Conservation (phyloP, 2,888 invertebrate species). For the Dryobota labecula region DNA sequence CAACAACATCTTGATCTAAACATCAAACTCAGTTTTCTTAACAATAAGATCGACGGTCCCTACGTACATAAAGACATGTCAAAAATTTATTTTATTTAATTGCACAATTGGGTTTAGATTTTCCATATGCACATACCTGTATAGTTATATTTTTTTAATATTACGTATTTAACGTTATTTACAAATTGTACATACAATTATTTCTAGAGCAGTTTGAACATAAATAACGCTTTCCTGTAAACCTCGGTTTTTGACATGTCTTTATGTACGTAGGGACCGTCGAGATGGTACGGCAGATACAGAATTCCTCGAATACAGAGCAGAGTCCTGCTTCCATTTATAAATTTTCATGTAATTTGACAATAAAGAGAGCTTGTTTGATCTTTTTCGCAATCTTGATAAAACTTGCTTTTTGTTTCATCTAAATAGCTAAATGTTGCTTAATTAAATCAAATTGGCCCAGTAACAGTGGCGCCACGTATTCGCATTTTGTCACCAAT, state of each 20-base stretch:
- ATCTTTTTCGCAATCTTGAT: slow-evolving; percentile 1
- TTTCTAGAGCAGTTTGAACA: no score
- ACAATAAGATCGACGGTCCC: no score
- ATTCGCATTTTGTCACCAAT: slow-evolving; percentile 16
- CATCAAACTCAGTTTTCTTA: slow-evolving; percentile 2
- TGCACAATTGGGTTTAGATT: no score
- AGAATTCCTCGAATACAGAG: not conserved
- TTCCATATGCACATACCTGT: no score
- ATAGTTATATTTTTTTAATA: no score
- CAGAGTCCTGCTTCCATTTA: not conserved
- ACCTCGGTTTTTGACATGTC: no score
- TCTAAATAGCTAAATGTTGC: not conserved
- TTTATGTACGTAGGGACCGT: no score
- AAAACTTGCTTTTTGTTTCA: not conserved
- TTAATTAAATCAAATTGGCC: slow-evolving; percentile 6
- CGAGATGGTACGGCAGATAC: not conserved
- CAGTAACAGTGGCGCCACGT: not conserved
- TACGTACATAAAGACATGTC: no score
- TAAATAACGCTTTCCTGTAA: no score
- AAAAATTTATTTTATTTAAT: no score
- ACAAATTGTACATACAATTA: no score
- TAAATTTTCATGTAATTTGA: not conserved
- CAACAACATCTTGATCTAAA: not conserved
- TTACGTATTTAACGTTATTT: no score
- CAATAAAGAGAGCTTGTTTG: not conserved